phyloP scores from a whole-genome alignment of 2,797 vertebrate species.

The Micrastur ruficollis region DNA sequence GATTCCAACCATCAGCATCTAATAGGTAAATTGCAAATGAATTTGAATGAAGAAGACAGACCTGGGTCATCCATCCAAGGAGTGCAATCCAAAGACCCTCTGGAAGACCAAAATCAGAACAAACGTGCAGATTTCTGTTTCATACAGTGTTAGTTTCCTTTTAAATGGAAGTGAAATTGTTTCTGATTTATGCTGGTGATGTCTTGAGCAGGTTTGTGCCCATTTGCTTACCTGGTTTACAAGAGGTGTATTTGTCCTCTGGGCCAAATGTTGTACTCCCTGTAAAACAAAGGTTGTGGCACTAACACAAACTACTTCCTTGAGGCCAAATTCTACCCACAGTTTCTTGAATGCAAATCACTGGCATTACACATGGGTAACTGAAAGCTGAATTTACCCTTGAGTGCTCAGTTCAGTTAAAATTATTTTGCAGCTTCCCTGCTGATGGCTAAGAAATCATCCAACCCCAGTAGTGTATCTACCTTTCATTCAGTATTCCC shows the following conservation, averaged over 20 bases:
- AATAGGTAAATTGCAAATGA: neutral
- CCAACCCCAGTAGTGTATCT: neutral
- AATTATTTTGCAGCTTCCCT: conserved; percentile 55
- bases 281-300: conserved; percentile 56
- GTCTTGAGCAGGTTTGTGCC: neutral
- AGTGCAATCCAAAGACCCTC: neutral
- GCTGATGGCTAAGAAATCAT: conserved; percentile 53
- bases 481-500: conserved; percentile 32
- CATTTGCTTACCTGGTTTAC: conserved; percentile 25
- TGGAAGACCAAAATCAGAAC: neutral
- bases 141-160: neutral
- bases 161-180: conserved; percentile 19
- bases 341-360: conserved; percentile 56
- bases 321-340: conserved; percentile 26
- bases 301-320: neutral
- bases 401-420: conserved; percentile 45
- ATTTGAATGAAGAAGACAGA: neutral
- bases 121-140: neutral
- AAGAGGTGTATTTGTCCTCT: conserved; percentile 11
- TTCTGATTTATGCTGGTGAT: conserved; percentile 13
- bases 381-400: conserved; percentile 50
- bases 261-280: neutral
- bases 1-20: neutral
- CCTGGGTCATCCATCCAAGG: neutral
- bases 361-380: conserved; percentile 28